Conservation (phyloP, 2,113 vertebrate genomes). For the Lucifuga dentata region DNA sequence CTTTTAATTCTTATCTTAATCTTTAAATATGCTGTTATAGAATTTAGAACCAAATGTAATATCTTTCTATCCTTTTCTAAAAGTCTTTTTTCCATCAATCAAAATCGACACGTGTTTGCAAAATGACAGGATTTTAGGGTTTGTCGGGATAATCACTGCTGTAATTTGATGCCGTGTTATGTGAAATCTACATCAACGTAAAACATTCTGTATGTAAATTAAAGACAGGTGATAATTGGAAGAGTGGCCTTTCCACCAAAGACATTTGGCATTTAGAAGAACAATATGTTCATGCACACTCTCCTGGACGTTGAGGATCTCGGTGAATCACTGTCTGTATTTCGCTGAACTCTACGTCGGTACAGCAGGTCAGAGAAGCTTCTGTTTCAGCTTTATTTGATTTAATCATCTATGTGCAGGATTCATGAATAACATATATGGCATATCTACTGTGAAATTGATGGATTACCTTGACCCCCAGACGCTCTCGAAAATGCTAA, state of each 20-base stretch:
- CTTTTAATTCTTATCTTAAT: neutral
- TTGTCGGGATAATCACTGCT: neutral
- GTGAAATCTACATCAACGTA: neutral
- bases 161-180: neutral
- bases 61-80: neutral
- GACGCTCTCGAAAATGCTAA: conserved; percentile 77
- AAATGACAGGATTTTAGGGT: neutral
- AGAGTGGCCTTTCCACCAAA: conserved; percentile 1
- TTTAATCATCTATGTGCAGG: conserved; percentile 60
- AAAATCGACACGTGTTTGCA: too few relatives aligned
- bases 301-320: conserved; percentile 21
- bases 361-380: conserved; percentile 53
- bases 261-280: neutral
- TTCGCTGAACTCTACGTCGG: conserved; percentile 35
- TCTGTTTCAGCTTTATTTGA: conserved; percentile 64
- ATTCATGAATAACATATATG: conserved; percentile 75
- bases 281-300: conserved; percentile 32
- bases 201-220: conserved; percentile 12
- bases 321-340: conserved; percentile 22
- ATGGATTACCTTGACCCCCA: conserved; percentile 78
- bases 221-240: neutral
- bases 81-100: neutral
- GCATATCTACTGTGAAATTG: conserved; percentile 74
- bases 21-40: too few relatives aligned
- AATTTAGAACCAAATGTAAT: too few relatives aligned